These are phyloP conservation scores for Lycia hirtaria DNA, from an alignment of 2,888 invertebrate genomes.

Conservation along the genomic window DNA sequence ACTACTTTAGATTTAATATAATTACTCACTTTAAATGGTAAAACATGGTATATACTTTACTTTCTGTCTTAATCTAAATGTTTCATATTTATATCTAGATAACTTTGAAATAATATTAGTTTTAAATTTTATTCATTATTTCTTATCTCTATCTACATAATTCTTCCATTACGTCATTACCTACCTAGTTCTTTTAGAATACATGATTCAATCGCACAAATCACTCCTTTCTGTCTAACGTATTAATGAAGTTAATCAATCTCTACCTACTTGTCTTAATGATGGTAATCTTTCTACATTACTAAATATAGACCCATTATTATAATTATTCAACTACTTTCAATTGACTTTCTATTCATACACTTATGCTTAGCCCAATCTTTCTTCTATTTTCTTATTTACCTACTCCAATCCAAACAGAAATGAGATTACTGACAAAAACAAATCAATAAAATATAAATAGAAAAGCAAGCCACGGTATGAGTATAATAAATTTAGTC, in stretches of 20 bases:
- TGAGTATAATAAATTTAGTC: slow-evolving; percentile 18
- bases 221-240: slow-evolving; percentile 12
- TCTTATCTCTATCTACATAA: not conserved
- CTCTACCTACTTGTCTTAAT: slow-evolving; percentile 3
- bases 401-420: slow-evolving; percentile 57
- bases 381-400: slow-evolving; percentile 54
- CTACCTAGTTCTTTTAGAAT: not conserved
- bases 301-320: slow-evolving; percentile 10
- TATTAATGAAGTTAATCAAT: slow-evolving; percentile 24
- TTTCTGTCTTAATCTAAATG: not conserved
- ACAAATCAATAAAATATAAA: slow-evolving; percentile 27
- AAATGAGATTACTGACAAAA: slow-evolving; percentile 51
- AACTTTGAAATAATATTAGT: not conserved
- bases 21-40: slow-evolving; percentile 12
- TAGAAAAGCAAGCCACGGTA: slow-evolving; percentile 42
- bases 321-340: slow-evolving; percentile 12
- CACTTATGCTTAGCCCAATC: slow-evolving; percentile 60
- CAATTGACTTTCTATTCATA: slow-evolving; percentile 18
- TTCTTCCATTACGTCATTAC: slow-evolving; percentile 5
- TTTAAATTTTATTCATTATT: not conserved
- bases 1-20: no score
- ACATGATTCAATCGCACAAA: slow-evolving; percentile 7
- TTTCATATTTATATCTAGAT: not conserved
- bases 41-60: slow-evolving; percentile 1
- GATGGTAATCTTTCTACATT: slow-evolving; percentile 13